Evolutionary conservation across 2,888 invertebrate genomes (phyloP), one percentile per base, ranked within the genome.

Genomic region (Malacosoma neustria): DNA sequence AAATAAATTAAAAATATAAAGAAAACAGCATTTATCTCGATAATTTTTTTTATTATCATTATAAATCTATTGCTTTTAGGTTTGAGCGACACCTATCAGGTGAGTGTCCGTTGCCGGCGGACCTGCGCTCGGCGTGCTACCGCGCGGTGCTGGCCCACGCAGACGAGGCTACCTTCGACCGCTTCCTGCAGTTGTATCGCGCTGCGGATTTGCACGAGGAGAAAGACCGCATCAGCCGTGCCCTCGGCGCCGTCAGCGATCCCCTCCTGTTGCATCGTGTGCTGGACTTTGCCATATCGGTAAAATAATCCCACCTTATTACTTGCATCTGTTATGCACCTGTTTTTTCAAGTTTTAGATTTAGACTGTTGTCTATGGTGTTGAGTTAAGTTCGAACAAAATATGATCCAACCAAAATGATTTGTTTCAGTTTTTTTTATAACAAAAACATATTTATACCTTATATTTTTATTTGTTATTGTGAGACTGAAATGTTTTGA

Each of bases 121-220:
- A 97, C 87, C 84, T 96, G 50, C 90, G 96, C 44, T 90, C 91
- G 54, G 91, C 94, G 42, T 96, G 96, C 54, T 98, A 97, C 82
- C 91, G 92, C 64, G 94, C 95, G 3, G 94, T 93, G 33, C 84
- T 96, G 38, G 86, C 88, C 48, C 87, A 88, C 34, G 91, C 91
- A 11, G 93, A 93, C 63, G 89, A 89, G 43, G 74, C 82, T 9
- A 91, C 91, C 9, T 96, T 92, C 62, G 88, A 93, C 36, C 89
- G 91, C 30, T 91, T 98, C 90, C 79, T 97, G 46, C 87, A 90
- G 61, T 74, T 96, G 47, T 95, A 97, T 79, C 89, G 93, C 50
- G 90, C 92, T 34, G 91, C 94, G 4, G 97, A 97, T 77, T 82
- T 97, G 49, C 95, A 96, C 60, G 98, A 98, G 76, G 98, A 98